Percentiles rank a stretch among this genome's conserved stretches.
phyloP scores from a whole-genome alignment of 2,888 invertebrate species.

The Ophion ventricosus region DNA sequence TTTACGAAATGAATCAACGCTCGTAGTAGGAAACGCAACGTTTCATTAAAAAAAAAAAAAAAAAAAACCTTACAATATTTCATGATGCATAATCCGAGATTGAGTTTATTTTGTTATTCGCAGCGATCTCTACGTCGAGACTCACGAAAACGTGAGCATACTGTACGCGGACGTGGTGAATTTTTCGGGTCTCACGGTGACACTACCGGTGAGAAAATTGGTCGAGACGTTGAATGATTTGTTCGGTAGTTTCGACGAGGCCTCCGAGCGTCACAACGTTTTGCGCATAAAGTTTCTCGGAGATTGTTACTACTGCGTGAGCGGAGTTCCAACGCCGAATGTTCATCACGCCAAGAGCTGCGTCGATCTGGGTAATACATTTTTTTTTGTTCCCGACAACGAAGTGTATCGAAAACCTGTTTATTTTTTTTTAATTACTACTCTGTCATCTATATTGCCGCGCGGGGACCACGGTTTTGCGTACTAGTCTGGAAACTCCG shows the following conservation, averaged over 20 bases:
- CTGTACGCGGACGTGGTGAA: conserved; percentile 97
- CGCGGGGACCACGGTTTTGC: too few relatives aligned
- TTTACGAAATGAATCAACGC: too few relatives aligned
- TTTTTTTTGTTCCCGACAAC: background rate
- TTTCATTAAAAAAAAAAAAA: background rate
- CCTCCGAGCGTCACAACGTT: conserved; percentile 92
- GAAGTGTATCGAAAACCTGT: background rate
- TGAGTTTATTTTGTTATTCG: conserved; percentile 73
- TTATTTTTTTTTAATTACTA: background rate
- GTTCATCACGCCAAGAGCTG: conserved; percentile 94
- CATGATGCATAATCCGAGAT: conserved; percentile 6
- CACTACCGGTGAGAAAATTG: conserved; percentile 91
- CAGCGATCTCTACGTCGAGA: conserved; percentile 94
- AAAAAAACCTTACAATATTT: background rate
- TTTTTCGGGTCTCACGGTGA: conserved; percentile 94
- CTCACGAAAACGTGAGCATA: conserved; percentile 94
- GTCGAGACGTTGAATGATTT: conserved; percentile 95
- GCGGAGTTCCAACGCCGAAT: conserved; percentile 92
- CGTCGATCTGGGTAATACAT: conserved; percentile 88
- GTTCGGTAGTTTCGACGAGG: conserved; percentile 95
- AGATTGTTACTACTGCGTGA: conserved; percentile 97
- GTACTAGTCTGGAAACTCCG: too few relatives aligned
- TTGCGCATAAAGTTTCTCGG: conserved; percentile 96
- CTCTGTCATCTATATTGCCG: too few relatives aligned
- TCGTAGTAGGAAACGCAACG: too few relatives aligned